Evolutionary conservation across 2,113 vertebrate species (phyloP).

Genomic region (Ceyx margarethae): DNA sequence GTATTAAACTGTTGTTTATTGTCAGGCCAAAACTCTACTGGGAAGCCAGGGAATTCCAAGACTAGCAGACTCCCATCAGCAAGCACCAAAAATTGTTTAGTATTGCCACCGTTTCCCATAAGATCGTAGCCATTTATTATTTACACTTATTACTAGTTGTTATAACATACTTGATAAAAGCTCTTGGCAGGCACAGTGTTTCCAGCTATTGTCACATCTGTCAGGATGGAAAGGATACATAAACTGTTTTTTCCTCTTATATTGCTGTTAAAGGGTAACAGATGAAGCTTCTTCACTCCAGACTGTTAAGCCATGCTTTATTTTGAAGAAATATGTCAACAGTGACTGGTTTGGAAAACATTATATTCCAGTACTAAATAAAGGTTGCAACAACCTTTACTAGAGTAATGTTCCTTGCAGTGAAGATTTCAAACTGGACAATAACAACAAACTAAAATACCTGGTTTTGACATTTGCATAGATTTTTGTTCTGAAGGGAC

Average conservation of each 20-base stretch:
- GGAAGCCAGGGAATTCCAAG: constrained; percentile 87
- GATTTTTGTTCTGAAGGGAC: neutral
- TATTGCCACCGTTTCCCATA: constrained; percentile 77
- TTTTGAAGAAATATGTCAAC: constrained; percentile 56
- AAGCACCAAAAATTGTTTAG: constrained; percentile 87
- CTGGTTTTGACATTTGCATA: neutral
- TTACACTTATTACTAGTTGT: constrained; percentile 91
- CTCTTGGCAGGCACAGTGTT: constrained; percentile 84
- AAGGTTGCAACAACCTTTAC: constrained; percentile 23
- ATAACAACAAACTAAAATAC: neutral
- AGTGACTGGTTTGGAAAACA: constrained; percentile 35
- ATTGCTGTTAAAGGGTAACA: constrained; percentile 56
- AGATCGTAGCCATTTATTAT: constrained; percentile 89
- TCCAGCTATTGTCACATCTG: constrained; percentile 84
- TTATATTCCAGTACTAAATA: constrained; percentile 22
- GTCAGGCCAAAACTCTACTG: constrained; percentile 95
- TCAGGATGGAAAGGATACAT: constrained; percentile 77
- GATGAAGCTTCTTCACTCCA: constrained; percentile 58
- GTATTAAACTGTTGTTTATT: constrained; percentile 99
- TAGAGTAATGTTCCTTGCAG: neutral
- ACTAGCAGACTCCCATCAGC: constrained; percentile 83
- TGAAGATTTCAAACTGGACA: neutral
- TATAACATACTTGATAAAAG: constrained; percentile 89
- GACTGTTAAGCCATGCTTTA: constrained; percentile 43
- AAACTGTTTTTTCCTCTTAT: constrained; percentile 69